These are phyloP conservation scores for Athene noctua DNA, from an alignment of 2,113 vertebrate species.

Conservation along the genomic window DNA sequence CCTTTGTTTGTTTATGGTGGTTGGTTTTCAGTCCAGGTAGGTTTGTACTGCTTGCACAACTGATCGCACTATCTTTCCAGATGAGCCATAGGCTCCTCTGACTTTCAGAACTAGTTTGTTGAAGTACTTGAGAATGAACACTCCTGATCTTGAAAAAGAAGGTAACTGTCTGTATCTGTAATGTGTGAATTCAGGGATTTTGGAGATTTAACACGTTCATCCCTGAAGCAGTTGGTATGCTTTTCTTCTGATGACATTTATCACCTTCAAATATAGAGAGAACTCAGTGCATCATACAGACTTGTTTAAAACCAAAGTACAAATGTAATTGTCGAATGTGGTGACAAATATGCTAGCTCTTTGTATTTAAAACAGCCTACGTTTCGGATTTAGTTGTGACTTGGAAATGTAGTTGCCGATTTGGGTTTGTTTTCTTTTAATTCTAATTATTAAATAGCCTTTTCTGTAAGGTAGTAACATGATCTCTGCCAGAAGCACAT, in stretches of 20 bases:
- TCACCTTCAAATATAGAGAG: background rate
- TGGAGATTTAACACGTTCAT: background rate
- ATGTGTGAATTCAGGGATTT: background rate
- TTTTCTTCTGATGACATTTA: background rate
- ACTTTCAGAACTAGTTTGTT: background rate
- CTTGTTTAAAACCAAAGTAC: background rate
- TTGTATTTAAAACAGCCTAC: background rate
- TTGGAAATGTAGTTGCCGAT: background rate
- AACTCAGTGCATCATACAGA: background rate
- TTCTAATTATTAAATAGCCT: background rate
- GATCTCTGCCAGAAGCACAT: background rate
- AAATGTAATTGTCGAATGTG: background rate
- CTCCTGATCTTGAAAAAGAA: background rate
- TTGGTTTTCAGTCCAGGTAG: background rate
- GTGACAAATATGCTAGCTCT: background rate
- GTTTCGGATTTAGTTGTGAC: background rate
- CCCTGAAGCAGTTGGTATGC: background rate
- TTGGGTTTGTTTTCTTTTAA: background rate
- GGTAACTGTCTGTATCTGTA: background rate
- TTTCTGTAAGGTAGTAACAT: background rate
- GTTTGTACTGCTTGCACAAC: background rate
- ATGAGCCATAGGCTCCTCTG: background rate
- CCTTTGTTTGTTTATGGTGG: background rate
- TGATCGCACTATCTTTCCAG: background rate
- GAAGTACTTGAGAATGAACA: background rate